Percentiles rank a stretch among this genome's conserved stretches.
Evolutionary conservation across 2,888 invertebrate species (phyloP).

Genomic region (Caenorhabditis uteleia): DNA sequence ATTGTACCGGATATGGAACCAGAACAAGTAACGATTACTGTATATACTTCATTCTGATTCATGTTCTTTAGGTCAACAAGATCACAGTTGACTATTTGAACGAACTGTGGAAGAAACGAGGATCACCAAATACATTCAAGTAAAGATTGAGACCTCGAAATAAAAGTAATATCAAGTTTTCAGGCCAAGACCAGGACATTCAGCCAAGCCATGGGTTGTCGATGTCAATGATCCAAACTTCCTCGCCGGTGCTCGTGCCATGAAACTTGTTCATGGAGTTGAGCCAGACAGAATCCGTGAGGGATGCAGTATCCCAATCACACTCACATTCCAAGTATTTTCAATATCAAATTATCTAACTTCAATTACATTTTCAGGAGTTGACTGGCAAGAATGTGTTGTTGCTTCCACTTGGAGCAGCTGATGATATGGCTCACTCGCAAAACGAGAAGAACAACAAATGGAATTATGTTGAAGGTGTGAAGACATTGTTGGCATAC

Average conservation of each 20-base stretch:
- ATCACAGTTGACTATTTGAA: slow-evolving; percentile 80
- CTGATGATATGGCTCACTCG: slow-evolving; percentile 98
- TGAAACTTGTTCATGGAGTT: slow-evolving; percentile 80
- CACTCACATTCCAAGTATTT: slow-evolving; percentile 79
- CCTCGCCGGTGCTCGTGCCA: slow-evolving; percentile 79
- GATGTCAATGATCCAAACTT: slow-evolving; percentile 91
- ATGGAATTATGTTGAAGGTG: slow-evolving; percentile 66
- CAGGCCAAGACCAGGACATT: slow-evolving; percentile 75
- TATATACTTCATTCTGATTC: slow-evolving; percentile 70
- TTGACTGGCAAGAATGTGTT: slow-evolving; percentile 82
- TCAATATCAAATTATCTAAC: not conserved
- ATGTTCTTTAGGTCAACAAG: slow-evolving; percentile 71
- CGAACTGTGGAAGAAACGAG: slow-evolving; percentile 79
- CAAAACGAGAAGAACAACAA: slow-evolving; percentile 91
- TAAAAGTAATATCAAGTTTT: slow-evolving; percentile 14
- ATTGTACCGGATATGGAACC: slow-evolving; percentile 94
- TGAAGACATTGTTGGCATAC: slow-evolving; percentile 64
- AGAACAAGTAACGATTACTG: slow-evolving; percentile 75
- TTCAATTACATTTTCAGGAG: slow-evolving; percentile 63
- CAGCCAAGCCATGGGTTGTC: slow-evolving; percentile 89
- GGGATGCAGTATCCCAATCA: slow-evolving; percentile 96
- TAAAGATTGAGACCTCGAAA: slow-evolving; percentile 69
- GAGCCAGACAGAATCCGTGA: slow-evolving; percentile 94
- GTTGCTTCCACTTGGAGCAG: slow-evolving; percentile 89
- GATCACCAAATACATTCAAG: slow-evolving; percentile 81